Evolutionary conservation across 2,797 vertebrate species (phyloP).

Genomic region (Gymnothorax javanicus): DNA sequence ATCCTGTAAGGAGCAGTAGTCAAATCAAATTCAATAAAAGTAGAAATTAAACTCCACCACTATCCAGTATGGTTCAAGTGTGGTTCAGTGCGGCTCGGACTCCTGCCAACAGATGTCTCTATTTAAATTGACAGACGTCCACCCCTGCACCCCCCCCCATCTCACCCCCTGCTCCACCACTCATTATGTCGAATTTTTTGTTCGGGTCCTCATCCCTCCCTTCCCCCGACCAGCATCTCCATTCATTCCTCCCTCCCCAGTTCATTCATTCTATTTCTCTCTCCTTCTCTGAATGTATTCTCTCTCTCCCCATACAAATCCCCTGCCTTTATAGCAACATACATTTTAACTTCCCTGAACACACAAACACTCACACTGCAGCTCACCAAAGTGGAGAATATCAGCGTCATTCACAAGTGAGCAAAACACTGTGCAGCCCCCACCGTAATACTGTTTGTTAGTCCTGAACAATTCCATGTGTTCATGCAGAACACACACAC

Average conservation of each 20-base stretch:
- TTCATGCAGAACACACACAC: neutral
- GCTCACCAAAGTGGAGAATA: neutral
- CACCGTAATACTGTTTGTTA: no score
- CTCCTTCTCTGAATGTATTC: conserved; percentile 29
- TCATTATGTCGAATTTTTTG: conserved; percentile 74
- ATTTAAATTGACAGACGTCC: conserved; percentile 73
- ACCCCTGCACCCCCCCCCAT: conserved; percentile 50
- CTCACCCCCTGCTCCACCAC: conserved; percentile 54
- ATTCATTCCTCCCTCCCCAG: conserved; percentile 44
- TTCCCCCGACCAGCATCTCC: conserved; percentile 50
- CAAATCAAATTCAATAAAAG: neutral
- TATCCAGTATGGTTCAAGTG: neutral
- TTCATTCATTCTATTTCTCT: conserved; percentile 45
- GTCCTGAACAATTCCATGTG: neutral
- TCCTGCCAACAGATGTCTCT: conserved; percentile 73
- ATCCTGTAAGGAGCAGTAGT: neutral
- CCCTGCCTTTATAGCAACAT: neutral
- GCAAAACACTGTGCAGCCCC: no score
- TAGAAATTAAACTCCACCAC: neutral
- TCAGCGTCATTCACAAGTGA: no score
- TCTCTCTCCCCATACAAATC: neutral
- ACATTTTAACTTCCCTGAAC: neutral
- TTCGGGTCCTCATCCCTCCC: conserved; percentile 54
- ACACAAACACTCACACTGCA: neutral
- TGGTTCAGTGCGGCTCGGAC: conserved; percentile 46